These are phyloP conservation scores for Resseliella maxima DNA, from an alignment of 2,888 invertebrate species.

Conservation along the genomic window DNA sequence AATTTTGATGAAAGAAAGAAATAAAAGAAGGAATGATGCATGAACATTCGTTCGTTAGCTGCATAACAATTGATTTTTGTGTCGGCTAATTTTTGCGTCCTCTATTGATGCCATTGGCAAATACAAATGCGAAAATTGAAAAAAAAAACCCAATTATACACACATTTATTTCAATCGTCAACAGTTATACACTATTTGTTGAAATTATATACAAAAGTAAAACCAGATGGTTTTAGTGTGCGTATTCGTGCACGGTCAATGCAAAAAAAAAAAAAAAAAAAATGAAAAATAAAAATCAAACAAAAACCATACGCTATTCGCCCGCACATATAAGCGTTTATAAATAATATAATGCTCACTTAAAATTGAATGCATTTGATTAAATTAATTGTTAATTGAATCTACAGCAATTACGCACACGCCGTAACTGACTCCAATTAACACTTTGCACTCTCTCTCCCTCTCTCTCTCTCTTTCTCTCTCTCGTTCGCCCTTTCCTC, in stretches of 20 bases:
- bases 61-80: constrained; percentile 3
- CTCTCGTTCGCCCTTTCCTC: too few relatives aligned
- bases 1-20: too few relatives aligned
- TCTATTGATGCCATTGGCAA: too few relatives aligned
- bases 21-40: background rate
- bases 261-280: background rate
- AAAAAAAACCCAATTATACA: too few relatives aligned
- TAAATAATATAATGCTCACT: constrained; percentile 28
- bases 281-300: background rate
- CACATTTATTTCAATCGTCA: too few relatives aligned
- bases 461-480: background rate
- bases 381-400: constrained; percentile 53
- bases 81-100: background rate
- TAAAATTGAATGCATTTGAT: constrained; percentile 46
- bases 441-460: background rate
- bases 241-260: background rate
- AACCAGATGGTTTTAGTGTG: background rate
- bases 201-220: too few relatives aligned
- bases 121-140: too few relatives aligned
- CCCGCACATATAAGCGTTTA: background rate
- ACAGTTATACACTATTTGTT: too few relatives aligned
- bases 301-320: background rate
- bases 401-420: constrained; percentile 18
- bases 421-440: constrained; percentile 30
- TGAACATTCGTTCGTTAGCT: background rate